phyloP scores from a whole-genome alignment of 1,140 invertebrate species.

The Trypoxylus dichotomus region DNA sequence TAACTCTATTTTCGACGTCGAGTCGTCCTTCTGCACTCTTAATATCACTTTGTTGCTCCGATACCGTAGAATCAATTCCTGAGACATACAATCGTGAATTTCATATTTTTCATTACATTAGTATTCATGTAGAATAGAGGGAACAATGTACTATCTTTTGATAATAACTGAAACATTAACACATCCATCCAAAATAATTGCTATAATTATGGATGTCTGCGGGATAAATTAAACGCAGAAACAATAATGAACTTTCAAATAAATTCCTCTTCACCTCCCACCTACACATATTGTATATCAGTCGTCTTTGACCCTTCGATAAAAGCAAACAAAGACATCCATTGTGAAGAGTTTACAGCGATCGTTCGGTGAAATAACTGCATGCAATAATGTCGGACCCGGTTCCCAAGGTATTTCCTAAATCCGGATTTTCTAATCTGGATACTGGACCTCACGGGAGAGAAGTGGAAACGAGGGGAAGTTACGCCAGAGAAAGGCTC shows the following conservation, averaged over 20 bases:
- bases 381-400: slow-evolving; percentile 30
- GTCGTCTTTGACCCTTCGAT: not conserved
- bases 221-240: not conserved
- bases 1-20: too few relatives aligned
- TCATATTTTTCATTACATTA: not conserved
- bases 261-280: not conserved
- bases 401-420: slow-evolving; percentile 34
- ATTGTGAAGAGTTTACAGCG: not conserved
- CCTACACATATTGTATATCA: not conserved
- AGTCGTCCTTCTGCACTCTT: too few relatives aligned
- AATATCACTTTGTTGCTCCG: too few relatives aligned
- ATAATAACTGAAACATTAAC: too few relatives aligned
- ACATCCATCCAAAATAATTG: too few relatives aligned
- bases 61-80: too few relatives aligned
- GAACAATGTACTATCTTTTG: too few relatives aligned
- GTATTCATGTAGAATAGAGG: too few relatives aligned
- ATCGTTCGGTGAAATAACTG: slow-evolving; percentile 9
- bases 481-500: slow-evolving; percentile 40
- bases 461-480: slow-evolving; percentile 35
- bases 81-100: too few relatives aligned
- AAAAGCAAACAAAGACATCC: slow-evolving; percentile 18
- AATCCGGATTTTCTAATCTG: slow-evolving; percentile 36
- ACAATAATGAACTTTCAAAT: too few relatives aligned
- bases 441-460: slow-evolving; percentile 31
- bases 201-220: too few relatives aligned